Evolutionary conservation across 1,140 invertebrate species (phyloP).

Genomic region (Piezodorus guildinii): DNA sequence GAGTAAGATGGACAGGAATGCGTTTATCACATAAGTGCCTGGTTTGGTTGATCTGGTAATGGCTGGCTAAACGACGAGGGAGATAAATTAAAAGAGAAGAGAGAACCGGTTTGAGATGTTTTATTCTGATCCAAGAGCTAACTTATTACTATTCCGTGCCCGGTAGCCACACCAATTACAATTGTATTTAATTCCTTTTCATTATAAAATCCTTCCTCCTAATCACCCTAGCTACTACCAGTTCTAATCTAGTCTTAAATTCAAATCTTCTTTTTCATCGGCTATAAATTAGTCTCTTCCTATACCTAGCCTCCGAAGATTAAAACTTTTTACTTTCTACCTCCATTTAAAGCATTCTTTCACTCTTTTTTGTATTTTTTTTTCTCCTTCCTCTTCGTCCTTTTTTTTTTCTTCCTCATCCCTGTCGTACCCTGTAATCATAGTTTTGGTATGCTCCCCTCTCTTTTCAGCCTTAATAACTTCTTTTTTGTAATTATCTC

Average conservation of each 20-base stretch:
- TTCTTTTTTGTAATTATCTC: neutral
- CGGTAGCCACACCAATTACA: conserved; percentile 6
- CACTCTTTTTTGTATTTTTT: neutral
- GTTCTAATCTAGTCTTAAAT: neutral
- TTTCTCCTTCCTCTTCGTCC: neutral
- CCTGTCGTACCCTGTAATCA: neutral
- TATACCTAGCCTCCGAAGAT: neutral
- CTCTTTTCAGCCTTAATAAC: neutral
- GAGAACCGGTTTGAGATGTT: too few relatives aligned
- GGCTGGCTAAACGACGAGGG: too few relatives aligned
- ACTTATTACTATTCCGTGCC: neutral
- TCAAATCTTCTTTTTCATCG: conserved; percentile 4
- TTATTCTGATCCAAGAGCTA: neutral
- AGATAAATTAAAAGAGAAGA: too few relatives aligned
- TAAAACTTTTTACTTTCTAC: conserved; percentile 6
- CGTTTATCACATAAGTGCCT: too few relatives aligned
- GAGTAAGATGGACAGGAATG: too few relatives aligned
- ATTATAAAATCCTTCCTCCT: conserved; percentile 3
- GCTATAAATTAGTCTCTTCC: conserved; percentile 2
- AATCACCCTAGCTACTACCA: neutral
- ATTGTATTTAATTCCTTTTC: conserved; percentile 11
- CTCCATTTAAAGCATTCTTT: neutral
- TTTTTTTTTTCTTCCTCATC: neutral
- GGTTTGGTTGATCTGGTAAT: too few relatives aligned
- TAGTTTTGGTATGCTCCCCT: neutral